Evolutionary conservation across 1,140 invertebrate species (phyloP).

Genomic region (Pachyrhynchus sulphureomaculatus): DNA sequence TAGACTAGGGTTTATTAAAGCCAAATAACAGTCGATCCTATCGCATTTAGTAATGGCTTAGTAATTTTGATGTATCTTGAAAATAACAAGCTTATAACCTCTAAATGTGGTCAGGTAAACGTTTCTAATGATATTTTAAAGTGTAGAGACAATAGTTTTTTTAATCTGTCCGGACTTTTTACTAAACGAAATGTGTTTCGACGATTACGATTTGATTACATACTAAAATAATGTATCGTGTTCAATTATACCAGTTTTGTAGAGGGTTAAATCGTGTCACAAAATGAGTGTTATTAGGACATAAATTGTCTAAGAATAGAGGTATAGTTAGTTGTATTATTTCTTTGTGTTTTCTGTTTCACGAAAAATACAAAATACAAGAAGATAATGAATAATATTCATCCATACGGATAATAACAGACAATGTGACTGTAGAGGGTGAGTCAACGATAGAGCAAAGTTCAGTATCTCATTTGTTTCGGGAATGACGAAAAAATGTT

Average conservation of each 20-base stretch:
- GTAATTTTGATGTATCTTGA: slow-evolving; percentile 18
- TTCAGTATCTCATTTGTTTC: no score
- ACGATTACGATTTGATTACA: slow-evolving; percentile 24
- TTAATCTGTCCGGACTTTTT: slow-evolving; percentile 6
- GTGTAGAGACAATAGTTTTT: slow-evolving; percentile 20
- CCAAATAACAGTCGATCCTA: slow-evolving; percentile 13
- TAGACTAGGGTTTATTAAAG: slow-evolving; percentile 16
- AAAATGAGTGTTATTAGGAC: slow-evolving; percentile 6
- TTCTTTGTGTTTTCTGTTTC: no score
- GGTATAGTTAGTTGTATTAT: no score
- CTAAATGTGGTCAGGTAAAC: slow-evolving; percentile 23
- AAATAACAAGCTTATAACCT: slow-evolving; percentile 24
- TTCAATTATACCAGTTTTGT: background rate
- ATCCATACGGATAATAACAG: no score
- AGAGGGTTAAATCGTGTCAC: slow-evolving; percentile 15
- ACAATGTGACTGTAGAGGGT: no score
- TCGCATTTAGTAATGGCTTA: slow-evolving; percentile 19
- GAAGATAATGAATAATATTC: no score
- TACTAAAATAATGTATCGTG: slow-evolving; percentile 1
- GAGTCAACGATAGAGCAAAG: no score
- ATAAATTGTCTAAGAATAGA: no score
- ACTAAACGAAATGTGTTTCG: slow-evolving; percentile 25
- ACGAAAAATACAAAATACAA: no score
- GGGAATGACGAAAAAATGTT: no score
- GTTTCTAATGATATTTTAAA: slow-evolving; percentile 27